A percentile compares a stretch with the other conserved stretches of the same genome.
phyloP scores from a whole-genome alignment of 2,797 vertebrate species.

The Rhinophrynus dorsalis region DNA sequence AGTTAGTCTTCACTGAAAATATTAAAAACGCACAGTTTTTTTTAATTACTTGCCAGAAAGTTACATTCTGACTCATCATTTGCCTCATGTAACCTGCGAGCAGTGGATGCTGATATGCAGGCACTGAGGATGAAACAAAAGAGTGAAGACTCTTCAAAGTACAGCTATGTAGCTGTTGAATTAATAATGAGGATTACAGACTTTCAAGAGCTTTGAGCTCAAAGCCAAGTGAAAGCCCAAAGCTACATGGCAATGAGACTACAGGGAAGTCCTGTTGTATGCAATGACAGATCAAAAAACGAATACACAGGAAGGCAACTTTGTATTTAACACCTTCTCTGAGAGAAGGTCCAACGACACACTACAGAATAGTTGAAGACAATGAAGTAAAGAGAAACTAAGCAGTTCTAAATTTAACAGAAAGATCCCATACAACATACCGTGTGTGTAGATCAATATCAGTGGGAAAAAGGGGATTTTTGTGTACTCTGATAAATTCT shows the following conservation, averaged over 20 bases:
- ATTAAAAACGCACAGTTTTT: no score
- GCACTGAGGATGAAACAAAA: conserved; percentile 9
- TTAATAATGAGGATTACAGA: conserved; percentile 40
- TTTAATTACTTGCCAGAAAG: no score
- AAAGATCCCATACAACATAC: no score
- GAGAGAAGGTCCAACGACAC: no score
- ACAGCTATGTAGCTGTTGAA: conserved; percentile 7
- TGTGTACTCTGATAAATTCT: no score
- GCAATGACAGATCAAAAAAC: background rate
- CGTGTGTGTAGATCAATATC: no score
- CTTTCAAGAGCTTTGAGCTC: conserved; percentile 37
- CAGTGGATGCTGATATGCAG: background rate
- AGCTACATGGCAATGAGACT: conserved; percentile 15
- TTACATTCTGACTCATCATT: background rate
- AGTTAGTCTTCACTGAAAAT: no score
- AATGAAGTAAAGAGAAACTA: background rate
- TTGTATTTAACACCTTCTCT: background rate
- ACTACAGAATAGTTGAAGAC: no score
- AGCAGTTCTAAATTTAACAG: background rate
- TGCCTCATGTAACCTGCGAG: conserved; percentile 19
- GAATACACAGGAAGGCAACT: background rate
- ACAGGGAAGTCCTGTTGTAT: conserved; percentile 22
- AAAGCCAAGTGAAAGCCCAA: conserved; percentile 39
- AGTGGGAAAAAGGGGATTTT: no score
- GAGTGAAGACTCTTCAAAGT: conserved; percentile 35